Base-by-base conservation (phyloP, 2,113 vertebrate species). In the Suricata suricatta region DNA sequence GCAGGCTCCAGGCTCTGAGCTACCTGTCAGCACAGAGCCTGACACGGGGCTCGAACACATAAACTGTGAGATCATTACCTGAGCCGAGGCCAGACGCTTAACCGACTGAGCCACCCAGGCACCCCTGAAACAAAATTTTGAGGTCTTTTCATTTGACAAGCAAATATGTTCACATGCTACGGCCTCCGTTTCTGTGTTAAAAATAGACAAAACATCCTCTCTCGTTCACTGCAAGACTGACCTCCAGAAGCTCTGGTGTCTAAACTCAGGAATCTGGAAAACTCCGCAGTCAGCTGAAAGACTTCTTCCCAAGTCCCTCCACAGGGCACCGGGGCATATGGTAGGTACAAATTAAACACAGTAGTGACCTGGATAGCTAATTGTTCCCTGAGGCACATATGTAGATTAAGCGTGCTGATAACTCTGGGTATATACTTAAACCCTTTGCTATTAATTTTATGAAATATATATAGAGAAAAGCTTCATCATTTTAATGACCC, bases 271-370 rank as follows among this genome's bases (percentile, higher is more conserved):
- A 47, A 72, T 57, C 38, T 66, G 68, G 7, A 64, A 21, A 74
- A 54, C 79, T 60, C 92, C 89, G 88, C 83, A 64, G 92, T 83
- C 15, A 69, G 60, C 74, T 35, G 23, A 71, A 82, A 68, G 52
- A 66, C 21, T 80, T 88, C 31, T 68, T 72, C 69, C 5, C 69
- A 14, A 1, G 17, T 60, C 68, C 60, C 74, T 89, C 81, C 68
- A 83, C 35, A 54, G 87, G 92, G 92, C 60, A 93, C 41, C 2
- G 1, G 52, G 80, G 60, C 97, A 94, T 83, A 92, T 95, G 96
- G 95, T 44, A 72, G 69, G 83, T 83, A 94, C 82, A 96, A 97
- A 96, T 96, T 97, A 92, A 97, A 87, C 96, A 95, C 90, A 83
- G 92, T 74, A 80, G 68, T 27, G 57, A 87, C 87, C 83, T 92